These are phyloP conservation scores for Andrena flavipes DNA, from an alignment of 2,888 invertebrate species.

Conservation along the genomic window DNA sequence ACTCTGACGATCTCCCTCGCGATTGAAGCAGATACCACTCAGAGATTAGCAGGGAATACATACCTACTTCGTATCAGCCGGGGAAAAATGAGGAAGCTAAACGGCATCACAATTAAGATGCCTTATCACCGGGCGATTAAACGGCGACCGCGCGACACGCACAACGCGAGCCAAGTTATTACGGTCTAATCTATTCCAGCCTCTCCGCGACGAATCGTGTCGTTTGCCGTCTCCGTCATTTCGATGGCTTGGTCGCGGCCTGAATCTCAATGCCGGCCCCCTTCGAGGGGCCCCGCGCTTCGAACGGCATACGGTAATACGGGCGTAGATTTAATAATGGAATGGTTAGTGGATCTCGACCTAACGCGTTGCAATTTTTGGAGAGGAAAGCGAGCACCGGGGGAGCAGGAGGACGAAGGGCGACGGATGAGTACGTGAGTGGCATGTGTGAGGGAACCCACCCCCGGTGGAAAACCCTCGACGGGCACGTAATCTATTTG, in stretches of 20 bases:
- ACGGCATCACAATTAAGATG: conserved; percentile 46
- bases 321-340: conserved; percentile 84
- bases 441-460: conserved; percentile 78
- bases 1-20: not conserved
- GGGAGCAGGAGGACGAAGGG: conserved; percentile 57
- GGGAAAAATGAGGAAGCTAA: conserved; percentile 16
- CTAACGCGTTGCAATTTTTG: conserved; percentile 83
- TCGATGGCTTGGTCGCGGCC: conserved; percentile 76
- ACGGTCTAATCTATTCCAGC: conserved; percentile 59
- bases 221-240: conserved; percentile 59
- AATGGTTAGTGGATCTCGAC: conserved; percentile 83
- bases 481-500: conserved; percentile 84
- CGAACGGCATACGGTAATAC: conserved; percentile 69
- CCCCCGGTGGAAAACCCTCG: conserved; percentile 73
- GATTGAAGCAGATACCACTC: not conserved
- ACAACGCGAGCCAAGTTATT: conserved; percentile 56
- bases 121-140: conserved; percentile 50
- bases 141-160: conserved; percentile 32
- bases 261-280: conserved; percentile 77
- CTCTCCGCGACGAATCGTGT: conserved; percentile 42
- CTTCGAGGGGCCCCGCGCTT: conserved; percentile 10
- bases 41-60: not conserved
- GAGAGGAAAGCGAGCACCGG: conserved; percentile 59
- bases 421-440: conserved; percentile 84
- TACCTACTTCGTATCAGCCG: not conserved